These are phyloP conservation scores for Rhyacichthys aspro DNA, from an alignment of 2,797 vertebrate species.

Conservation along the genomic window DNA sequence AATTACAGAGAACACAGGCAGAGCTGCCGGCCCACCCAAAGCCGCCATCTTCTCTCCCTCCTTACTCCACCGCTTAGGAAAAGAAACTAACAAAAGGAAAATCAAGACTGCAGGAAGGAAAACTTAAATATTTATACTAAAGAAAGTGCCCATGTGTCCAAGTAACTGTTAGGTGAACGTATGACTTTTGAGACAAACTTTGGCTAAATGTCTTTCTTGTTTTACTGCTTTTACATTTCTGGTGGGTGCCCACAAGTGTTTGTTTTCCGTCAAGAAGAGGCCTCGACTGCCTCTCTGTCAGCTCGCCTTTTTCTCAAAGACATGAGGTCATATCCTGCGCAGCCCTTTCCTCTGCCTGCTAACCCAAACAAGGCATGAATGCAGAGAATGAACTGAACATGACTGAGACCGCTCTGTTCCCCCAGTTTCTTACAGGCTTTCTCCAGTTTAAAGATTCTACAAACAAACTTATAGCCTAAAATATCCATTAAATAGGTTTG, in stretches of 20 bases:
- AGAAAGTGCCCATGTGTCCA: slow-evolving; percentile 5
- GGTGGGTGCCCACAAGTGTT: slow-evolving; percentile 53
- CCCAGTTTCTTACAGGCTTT: neutral
- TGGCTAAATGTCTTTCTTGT: neutral
- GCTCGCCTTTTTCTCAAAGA: slow-evolving; percentile 80
- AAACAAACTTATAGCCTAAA: slow-evolving; percentile 15
- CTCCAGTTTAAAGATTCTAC: slow-evolving; percentile 12
- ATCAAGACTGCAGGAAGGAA: slow-evolving; percentile 10
- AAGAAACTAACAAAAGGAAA: slow-evolving; percentile 18
- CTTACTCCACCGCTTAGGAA: slow-evolving; percentile 40
- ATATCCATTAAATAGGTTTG: slow-evolving; percentile 1
- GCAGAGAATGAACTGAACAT: slow-evolving; percentile 41
- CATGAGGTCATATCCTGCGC: slow-evolving; percentile 85
- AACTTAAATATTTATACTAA: slow-evolving; percentile 5
- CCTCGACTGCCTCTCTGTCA: slow-evolving; percentile 68
- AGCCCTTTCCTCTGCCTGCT: slow-evolving; percentile 79
- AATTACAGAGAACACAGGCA: slow-evolving; percentile 83
- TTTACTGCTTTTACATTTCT: slow-evolving; percentile 29
- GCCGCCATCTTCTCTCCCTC: slow-evolving; percentile 71
- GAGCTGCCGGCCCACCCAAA: slow-evolving; percentile 71
- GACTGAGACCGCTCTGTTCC: slow-evolving; percentile 64
- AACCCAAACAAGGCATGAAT: slow-evolving; percentile 83
- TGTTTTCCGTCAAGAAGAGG: slow-evolving; percentile 74
- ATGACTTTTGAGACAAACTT: slow-evolving; percentile 1
- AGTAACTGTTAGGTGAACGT: neutral